phyloP scores from a whole-genome alignment of 2,113 vertebrate genomes.

The Thomomys bottae region DNA sequence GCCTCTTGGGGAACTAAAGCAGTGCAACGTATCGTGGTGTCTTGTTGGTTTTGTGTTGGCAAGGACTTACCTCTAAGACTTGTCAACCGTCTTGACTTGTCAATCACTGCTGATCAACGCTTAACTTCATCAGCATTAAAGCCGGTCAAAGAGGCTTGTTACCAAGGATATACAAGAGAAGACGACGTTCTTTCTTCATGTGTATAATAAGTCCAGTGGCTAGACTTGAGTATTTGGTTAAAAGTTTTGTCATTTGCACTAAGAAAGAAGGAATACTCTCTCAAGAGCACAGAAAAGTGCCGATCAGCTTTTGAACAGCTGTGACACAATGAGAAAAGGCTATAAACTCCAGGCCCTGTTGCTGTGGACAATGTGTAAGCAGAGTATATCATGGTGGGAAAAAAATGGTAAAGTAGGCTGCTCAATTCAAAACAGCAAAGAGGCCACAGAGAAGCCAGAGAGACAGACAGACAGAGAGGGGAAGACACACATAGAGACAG shows the following conservation, averaged over 20 bases:
- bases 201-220: background rate
- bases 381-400: background rate
- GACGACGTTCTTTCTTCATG: background rate
- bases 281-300: background rate
- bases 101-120: background rate
- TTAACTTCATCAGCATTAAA: background rate
- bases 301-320: background rate
- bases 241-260: background rate
- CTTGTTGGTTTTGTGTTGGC: background rate
- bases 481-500: too few relatives aligned
- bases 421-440: background rate
- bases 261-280: background rate
- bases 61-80: background rate
- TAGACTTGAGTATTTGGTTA: background rate
- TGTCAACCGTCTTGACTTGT: background rate
- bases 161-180: conserved; percentile 1
- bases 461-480: too few relatives aligned
- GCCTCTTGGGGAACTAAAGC: conserved; percentile 1
- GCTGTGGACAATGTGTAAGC: background rate
- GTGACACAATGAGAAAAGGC: background rate
- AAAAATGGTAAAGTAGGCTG: background rate
- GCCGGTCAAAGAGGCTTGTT: conserved; percentile 1
- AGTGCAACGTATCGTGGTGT: background rate
- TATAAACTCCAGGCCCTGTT: background rate
- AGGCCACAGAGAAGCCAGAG: background rate